Evolutionary conservation across 1,140 invertebrate species (phyloP).

Genomic region (Drosophila mojavensis): DNA sequence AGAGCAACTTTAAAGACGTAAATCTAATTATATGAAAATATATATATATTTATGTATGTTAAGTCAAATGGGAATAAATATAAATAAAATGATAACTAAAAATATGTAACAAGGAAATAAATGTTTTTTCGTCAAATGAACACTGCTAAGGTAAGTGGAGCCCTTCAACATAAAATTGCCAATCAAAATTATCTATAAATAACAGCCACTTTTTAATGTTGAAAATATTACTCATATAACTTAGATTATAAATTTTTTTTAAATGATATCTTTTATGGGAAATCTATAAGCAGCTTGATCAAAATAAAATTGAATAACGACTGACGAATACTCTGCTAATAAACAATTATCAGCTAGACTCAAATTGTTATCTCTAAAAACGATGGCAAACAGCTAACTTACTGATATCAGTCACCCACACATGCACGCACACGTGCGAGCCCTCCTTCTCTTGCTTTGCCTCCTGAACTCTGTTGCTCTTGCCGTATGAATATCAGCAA

Average conservation of each 20-base stretch:
- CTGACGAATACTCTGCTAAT: not conserved
- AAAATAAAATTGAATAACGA: no score
- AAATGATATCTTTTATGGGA: no score
- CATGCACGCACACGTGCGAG: not conserved
- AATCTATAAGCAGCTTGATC: no score
- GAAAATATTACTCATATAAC: conserved; percentile 30
- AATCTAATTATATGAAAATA: conserved; percentile 79
- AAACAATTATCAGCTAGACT: not conserved
- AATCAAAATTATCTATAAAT: not conserved
- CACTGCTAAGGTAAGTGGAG: not conserved
- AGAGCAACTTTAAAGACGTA: conserved; percentile 78
- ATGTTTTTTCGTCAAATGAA: not conserved
- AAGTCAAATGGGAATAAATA: conserved; percentile 76
- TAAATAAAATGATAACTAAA: conserved; percentile 76
- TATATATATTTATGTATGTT: conserved; percentile 74
- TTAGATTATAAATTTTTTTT: no score
- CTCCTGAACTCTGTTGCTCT: not conserved
- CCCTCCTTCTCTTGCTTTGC: not conserved
- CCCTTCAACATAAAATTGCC: not conserved
- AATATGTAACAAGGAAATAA: conserved; percentile 51
- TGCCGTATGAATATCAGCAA: conserved; percentile 13
- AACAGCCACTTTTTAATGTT: not conserved
- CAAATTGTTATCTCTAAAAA: no score
- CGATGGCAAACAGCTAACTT: conserved; percentile 37
- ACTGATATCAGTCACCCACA: conserved; percentile 29